Evolutionary conservation across 2,888 invertebrate species (phyloP), one percentile per base, ranked within the genome.

Genomic region (Tridacna gigas): DNA sequence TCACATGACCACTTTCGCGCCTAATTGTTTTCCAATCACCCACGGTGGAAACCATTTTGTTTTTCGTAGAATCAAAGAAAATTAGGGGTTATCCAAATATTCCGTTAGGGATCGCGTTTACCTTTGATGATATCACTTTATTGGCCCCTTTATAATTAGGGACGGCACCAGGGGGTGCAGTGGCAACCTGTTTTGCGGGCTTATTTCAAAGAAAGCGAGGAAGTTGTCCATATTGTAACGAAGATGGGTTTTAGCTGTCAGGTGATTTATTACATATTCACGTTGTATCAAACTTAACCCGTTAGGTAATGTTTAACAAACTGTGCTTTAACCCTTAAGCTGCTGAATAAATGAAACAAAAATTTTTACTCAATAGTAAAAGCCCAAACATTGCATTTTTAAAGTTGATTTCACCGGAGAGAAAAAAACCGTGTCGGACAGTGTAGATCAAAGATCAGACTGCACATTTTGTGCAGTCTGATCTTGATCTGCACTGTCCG

Each of bases 111-210:
- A 76, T 63, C 51, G 66, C 22, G 45, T n/a, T 7, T n/a, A 26
- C 73, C 37, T 87, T 83, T 87, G 87, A 87, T 87, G 87, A 79
- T 61, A 71, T 83, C 79, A 80, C 67, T 77, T 83, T 67, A 81
- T 79, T 48, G 75, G 37, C 73, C 77, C 79, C 51, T 71, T 61
- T 22, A 69, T 79, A 83, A 81, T 86, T 74, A 80, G 77, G 22
- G 80, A n/a, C 56, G 47, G 37, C 67, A 13, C 26, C 26, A 60
- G 65, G 76, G 65, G 47, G 7, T 56, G 63, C n/a, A 12, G 37
- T 37, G 69, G 22, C 80, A 84, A 78, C 80, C 80, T 84, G 84
- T 80, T 76, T 47, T 65, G 22, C 56, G 73, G 77, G 63, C 71
- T 71, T 63, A 37, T 22, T 63, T 79, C 79, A 76, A 75, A 79